Evolutionary conservation across 2,113 vertebrate genomes (phyloP), one percentile per base, ranked within the genome.

Genomic region (Nothobranchius kuhntae): DNA sequence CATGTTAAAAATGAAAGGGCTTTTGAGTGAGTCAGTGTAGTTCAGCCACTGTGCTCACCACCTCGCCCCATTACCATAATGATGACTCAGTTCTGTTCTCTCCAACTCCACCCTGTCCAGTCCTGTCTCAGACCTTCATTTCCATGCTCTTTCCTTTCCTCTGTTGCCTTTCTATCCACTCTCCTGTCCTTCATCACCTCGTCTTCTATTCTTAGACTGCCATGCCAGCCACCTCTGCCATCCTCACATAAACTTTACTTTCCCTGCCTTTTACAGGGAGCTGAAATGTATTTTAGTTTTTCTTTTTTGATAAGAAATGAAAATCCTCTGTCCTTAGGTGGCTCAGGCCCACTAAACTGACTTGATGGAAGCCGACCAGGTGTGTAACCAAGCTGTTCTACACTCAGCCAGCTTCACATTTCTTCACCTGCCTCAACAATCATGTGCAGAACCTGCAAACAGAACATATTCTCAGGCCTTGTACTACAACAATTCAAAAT

Each of bases 31-130:
- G 82, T 91, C 88, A 86, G 84, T 26, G 10, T 13, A 46, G 53
- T 50, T 68, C 36, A 4, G 79, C 65, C 50, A 57, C 65, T 13
- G 55, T 13, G n/a, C 62, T 78, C 64, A 46, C 64, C 53, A 52
- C 65, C 3, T 3, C 70, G 77, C 69, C 62, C 61, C 51, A 84
- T 89, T 86, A 75, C 74, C 78, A 87, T 87, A 85, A 77, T 54
- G 78, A 87, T 89, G 88, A 91, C 65, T 91, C 89, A 89, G 86
- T 83, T 55, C 48, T 81, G 65, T 80, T 80, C 78, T 75, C 68
- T 54, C 66, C 77, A 50, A 48, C 53, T 47, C 71, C 13, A 9
- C 78, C 66, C 77, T 61, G 81, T 83, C 77, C 81, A 60, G 78
- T 80, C 62, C 77, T 30, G 45, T 79, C 48, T 75, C 65, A 12